A percentile compares a stretch with the other conserved stretches of the same genome.
These are phyloP conservation scores for Grus americana DNA, from an alignment of 2,113 vertebrate genomes.

Conservation along the genomic window DNA sequence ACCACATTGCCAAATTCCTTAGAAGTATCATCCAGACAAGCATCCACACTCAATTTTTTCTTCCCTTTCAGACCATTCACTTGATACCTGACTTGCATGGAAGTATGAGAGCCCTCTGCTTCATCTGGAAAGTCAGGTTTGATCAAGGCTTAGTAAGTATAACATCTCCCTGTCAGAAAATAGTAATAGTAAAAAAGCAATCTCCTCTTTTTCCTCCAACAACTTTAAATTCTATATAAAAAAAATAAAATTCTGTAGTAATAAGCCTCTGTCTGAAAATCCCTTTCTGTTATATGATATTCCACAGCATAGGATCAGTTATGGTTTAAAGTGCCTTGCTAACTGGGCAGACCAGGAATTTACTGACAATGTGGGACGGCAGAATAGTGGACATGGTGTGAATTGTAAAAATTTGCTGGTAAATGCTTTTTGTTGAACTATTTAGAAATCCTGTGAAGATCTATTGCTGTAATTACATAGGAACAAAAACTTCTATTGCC, in stretches of 20 bases:
- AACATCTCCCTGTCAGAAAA: not conserved
- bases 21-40: not conserved
- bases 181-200: not conserved
- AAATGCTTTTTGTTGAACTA: not conserved
- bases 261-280: not conserved
- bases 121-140: not conserved
- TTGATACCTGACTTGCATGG: not conserved
- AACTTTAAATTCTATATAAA: not conserved
- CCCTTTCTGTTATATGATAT: not conserved
- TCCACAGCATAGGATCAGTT: not conserved
- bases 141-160: not conserved
- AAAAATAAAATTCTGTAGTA: not conserved
- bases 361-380: not conserved
- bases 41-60: not conserved
- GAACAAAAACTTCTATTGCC: not conserved
- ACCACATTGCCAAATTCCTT: not conserved
- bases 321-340: not conserved
- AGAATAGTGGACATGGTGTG: not conserved
- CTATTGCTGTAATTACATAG: not conserved
- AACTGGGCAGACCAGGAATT: not conserved
- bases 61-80: not conserved
- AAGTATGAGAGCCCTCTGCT: not conserved
- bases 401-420: not conserved
- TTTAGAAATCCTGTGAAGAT: not conserved
- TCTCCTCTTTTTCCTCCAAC: not conserved